Conservation (phyloP, 2,888 invertebrate genomes). For the Branchinecta sandiegonensis region DNA sequence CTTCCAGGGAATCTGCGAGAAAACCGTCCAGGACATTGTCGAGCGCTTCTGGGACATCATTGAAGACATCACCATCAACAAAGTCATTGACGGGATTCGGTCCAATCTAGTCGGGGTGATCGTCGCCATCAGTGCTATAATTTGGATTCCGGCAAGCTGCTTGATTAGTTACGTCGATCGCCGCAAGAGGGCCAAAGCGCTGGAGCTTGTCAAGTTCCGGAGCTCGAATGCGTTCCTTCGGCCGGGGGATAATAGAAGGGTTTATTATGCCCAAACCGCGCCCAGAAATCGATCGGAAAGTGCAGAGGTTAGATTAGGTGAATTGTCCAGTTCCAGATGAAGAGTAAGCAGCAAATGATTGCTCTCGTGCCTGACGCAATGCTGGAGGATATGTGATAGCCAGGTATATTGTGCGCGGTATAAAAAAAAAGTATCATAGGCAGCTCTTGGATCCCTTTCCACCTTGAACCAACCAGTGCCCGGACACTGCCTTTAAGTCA, state of each 20-base stretch:
- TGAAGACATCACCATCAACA: conserved; percentile 87
- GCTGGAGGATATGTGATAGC: no score
- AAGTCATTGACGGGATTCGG: conserved; percentile 69
- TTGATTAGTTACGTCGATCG: conserved; percentile 37
- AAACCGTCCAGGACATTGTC: conserved; percentile 85
- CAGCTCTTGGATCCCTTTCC: no score
- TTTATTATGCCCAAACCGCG: neutral
- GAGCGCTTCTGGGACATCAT: conserved; percentile 95
- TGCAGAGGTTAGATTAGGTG: neutral
- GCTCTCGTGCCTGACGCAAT: no score
- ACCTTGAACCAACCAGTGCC: no score
- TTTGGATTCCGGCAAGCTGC: conserved; percentile 91
- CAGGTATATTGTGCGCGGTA: no score
- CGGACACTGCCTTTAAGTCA: no score
- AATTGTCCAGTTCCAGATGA: no score
- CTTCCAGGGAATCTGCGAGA: conserved; percentile 74
- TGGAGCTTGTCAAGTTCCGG: neutral
- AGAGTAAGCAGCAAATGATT: no score
- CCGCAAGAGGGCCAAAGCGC: conserved; percentile 13
- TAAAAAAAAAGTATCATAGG: no score
- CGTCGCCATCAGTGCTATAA: conserved; percentile 69
- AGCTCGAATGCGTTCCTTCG: neutral
- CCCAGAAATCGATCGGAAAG: neutral
- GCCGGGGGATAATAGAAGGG: conserved; percentile 10
- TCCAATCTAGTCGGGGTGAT: conserved; percentile 90